A percentile compares a stretch with the other conserved stretches of the same genome.
Evolutionary conservation across 2,797 vertebrate species (phyloP).

Genomic region (Trichosurus vulpecula): DNA sequence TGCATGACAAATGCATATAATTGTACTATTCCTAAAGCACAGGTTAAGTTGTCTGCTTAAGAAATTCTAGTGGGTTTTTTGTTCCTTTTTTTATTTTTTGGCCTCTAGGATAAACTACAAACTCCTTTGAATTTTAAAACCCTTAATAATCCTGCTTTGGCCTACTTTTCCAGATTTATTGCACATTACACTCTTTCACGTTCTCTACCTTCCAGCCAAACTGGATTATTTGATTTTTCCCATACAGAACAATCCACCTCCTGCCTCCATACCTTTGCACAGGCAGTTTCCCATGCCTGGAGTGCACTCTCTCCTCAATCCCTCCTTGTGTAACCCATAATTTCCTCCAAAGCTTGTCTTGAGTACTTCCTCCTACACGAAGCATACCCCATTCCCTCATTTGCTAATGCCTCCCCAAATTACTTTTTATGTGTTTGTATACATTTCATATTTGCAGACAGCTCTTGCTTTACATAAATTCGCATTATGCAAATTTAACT

Average conservation of each 20-base stretch:
- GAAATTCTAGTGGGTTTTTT: neutral
- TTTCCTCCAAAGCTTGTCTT: neutral
- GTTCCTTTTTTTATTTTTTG: neutral
- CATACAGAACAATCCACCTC: neutral
- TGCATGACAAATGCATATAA: neutral
- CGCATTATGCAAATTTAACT: neutral
- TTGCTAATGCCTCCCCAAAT: neutral
- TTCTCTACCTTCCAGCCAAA: neutral
- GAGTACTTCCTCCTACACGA: neutral
- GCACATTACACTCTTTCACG: neutral
- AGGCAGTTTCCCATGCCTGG: neutral
- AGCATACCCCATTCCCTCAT: neutral
- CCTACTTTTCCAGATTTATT: neutral
- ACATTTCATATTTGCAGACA: neutral
- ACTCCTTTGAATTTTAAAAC: neutral
- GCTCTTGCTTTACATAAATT: conserved; percentile 1
- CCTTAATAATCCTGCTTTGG: neutral
- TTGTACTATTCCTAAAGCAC: neutral
- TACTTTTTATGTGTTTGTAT: neutral
- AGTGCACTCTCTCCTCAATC: neutral
- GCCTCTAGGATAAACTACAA: neutral
- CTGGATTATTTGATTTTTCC: neutral
- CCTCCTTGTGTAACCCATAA: neutral
- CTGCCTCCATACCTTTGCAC: neutral
- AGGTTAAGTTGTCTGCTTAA: neutral